Conservation (phyloP, 1,140 invertebrate genomes). For the Sarcophaga bullata region DNA sequence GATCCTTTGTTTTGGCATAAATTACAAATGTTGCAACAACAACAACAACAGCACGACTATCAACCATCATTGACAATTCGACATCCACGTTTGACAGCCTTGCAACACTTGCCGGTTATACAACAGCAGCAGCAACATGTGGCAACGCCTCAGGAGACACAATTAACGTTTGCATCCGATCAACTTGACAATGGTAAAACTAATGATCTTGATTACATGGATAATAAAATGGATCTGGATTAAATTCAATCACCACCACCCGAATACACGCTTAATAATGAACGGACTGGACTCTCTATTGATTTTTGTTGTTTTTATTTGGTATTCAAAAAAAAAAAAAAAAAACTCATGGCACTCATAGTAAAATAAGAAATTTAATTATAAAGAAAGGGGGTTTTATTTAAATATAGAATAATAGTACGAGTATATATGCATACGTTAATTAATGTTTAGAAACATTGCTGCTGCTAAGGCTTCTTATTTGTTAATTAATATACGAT, state of each 20-base stretch:
- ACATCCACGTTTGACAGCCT: conserved; percentile 35
- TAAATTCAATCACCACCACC: background rate
- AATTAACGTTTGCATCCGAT: conserved; percentile 15
- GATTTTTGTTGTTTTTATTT: background rate
- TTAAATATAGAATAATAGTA: too few species aligned
- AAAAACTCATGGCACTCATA: conserved; percentile 16
- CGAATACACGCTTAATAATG: too few species aligned
- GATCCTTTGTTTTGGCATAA: conserved; percentile 46
- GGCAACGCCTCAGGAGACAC: conserved; percentile 37
- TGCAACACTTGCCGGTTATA: conserved; percentile 40
- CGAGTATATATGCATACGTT: too few species aligned
- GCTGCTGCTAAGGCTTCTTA: background rate
- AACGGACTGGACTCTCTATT: background rate
- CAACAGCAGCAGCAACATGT: conserved; percentile 45
- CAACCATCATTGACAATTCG: conserved; percentile 25
- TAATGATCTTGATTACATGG: conserved; percentile 26
- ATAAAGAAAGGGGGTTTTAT: too few species aligned
- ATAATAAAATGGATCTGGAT: conserved; percentile 28
- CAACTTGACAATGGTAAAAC: conserved; percentile 23
- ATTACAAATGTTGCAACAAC: conserved; percentile 53
- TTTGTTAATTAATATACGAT: background rate
- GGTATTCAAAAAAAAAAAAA: background rate
- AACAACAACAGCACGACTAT: conserved; percentile 46
- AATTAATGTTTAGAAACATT: background rate
- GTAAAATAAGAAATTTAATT: background rate